Evolutionary conservation across 2,113 vertebrate genomes (phyloP), one percentile per base, ranked within the genome.

Genomic region (Gila orcuttii): DNA sequence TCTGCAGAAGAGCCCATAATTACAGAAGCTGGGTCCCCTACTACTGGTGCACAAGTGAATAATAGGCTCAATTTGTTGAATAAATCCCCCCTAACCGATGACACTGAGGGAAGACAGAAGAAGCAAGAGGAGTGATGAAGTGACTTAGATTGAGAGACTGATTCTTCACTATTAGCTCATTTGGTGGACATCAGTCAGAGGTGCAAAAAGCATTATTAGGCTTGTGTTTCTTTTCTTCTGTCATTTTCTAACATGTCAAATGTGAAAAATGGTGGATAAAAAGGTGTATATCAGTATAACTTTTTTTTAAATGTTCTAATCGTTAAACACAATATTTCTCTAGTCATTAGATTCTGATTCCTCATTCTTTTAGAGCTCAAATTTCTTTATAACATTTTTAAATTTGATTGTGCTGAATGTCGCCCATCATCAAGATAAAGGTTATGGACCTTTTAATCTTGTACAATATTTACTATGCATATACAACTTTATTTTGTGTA

Each of bases 21-120:
- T 77, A 82, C 73, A 88, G 36, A 83, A 76, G 66, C 74, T 64
- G 52, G 77, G 33, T 85, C 60, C 28, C 19, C 45, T 42, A 4
- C 59, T 77, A 45, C 55, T 31, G 57, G 69, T 69, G 60, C 64
- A 60, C 45, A 45, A 69, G 28, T 71, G 47, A 82, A 85, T 85
- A 59, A 85, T 68, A 31, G 55, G 55, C 42, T 23, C 64, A 79
- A 57, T 31, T 23, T 73, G 45, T 85, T 69, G 68, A 87, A 82
- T 77, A 69, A 59, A 85, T 68, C 59, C 5, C 60, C 13, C 47
- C 47, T 45, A 66, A 42, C 47, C 3, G 76, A 57, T 71, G 62
- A 85, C 36, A 75, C 57, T 33, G 76, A 28, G 9, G 33, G 33
- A 69, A 59, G 47, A 83, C n/a, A 39, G 33, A 21, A 17, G 50